Evolutionary conservation across 2,113 vertebrate species (phyloP), one percentile per base, ranked within the genome.

Genomic region (Nothocercus julius): DNA sequence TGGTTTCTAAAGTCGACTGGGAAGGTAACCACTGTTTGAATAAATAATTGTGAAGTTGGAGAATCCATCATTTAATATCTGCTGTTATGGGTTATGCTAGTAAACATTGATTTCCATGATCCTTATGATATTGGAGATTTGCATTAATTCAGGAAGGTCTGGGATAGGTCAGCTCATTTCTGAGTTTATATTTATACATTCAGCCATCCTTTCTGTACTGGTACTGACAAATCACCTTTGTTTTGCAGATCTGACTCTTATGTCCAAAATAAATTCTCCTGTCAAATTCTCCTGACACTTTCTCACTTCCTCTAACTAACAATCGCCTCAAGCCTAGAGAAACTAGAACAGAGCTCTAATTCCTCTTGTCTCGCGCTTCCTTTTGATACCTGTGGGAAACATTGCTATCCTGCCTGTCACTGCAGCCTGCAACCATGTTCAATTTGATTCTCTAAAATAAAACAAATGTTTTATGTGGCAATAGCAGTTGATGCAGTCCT

Each of bases 341-440:
- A 93, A 89, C 11, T 32, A 89, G 16, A 27, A 73, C 30, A 59
- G 45, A 81, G 8, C 24, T 42, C n/a, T 96, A 90, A 92, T 90
- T 88, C 92, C 74, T 91, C 75, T 73, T 83, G 45, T 78, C 64
- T 95, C 54, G 18, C 76, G 40, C 38, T 93, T 85, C n/a, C 68
- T 93, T 88, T 86, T 89, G 70, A 38, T 85, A 90, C 62, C 54
- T 83, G 28, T 38, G 36, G 81, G 56, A 85, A 91, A 87, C 51
- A 36, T 63, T 89, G 42, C 62, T 92, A 20, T 93, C 74, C 84
- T 89, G 69, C 51, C 45, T 91, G 62, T 84, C 74, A 84, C n/a
- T 86, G 77, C 80, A 90, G 69, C 49, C 51, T 68, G 32, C 92
- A 92, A 77, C 69, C 51, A 67, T 54, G 38, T 59, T 83, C 49